Base-by-base conservation (phyloP, 2,113 vertebrate species). In the Ctenomys sociabilis region DNA sequence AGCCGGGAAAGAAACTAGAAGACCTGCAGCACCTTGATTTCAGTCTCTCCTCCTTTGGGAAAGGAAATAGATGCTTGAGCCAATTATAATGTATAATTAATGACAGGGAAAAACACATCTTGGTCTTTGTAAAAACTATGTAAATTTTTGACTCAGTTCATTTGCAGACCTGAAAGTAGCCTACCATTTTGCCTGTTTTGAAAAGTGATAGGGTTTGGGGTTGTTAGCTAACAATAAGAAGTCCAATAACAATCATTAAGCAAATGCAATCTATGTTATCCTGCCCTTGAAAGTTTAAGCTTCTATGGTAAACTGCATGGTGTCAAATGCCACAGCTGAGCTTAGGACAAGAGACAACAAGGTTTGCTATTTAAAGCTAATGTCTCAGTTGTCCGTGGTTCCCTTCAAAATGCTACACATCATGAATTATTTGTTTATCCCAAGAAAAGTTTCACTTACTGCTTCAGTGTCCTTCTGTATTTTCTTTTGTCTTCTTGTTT, bases 61-160 rank as follows among this genome's bases (percentile, higher is more conserved):
- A 90, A 84, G 68, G 32, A 92, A 80, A 92, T 63, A 45, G 54
- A 93, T 88, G 14, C 26, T 93, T 57, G 30, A 88, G 43, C 59
- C 88, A 95, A 93, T 66, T 91, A 85, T 80, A 94, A 88, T 78
- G 35, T 21, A 83, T 83, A 85, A 91, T 83, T 66, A 96, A 94
- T 7, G n/a, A 70, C 17, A 81, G 78, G 32, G 54, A 19, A 57
- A 57, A 37, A 30, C 35, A 17, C 9, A 54, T n/a, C 49, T 83
- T n/a, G 8, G 9, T 89, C 30, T 90, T 93, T 87, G 21, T 82
- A 59, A 80, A 94, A 95, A 83, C 21, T 61, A 19, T 35, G 24
- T 64, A 57, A 66, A 57, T 37, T 95, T 96, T 61, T 72, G 1
- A 81, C 61, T 35, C 24, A 40, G 59, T 59, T 78, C 75, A 57